phyloP scores from a whole-genome alignment of 2,888 invertebrate genomes.

The Cactoblastis cactorum region DNA sequence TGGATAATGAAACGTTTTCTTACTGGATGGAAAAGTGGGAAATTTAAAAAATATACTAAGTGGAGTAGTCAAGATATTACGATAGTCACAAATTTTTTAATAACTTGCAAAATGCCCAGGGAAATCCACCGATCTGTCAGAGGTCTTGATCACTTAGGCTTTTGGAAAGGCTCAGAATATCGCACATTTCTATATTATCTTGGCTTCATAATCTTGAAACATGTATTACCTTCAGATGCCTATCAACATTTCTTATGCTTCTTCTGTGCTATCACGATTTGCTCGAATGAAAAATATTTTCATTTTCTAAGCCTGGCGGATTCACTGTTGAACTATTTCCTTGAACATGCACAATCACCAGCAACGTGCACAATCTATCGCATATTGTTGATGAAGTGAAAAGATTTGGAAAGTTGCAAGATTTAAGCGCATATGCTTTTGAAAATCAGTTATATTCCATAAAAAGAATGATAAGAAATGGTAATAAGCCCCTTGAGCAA shows the following conservation, averaged over 20 bases:
- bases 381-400: not conserved
- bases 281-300: not conserved
- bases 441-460: not conserved
- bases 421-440: not conserved
- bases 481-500: not conserved
- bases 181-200: not conserved
- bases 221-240: not conserved
- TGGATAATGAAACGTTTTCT: slow-evolving; percentile 17
- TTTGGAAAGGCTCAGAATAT: slow-evolving; percentile 1
- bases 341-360: not conserved
- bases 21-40: slow-evolving; percentile 14
- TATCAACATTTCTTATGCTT: not conserved
- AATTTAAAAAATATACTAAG: slow-evolving; percentile 9
- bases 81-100: not conserved
- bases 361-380: not conserved
- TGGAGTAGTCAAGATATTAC: slow-evolving; percentile 3
- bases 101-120: not conserved
- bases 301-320: not conserved
- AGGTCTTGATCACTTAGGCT: slow-evolving; percentile 15
- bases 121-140: slow-evolving; percentile 15
- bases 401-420: not conserved
- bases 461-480: not conserved
- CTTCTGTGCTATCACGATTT: not conserved
- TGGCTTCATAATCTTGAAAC: not conserved
- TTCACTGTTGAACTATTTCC: not conserved